These are phyloP conservation scores for honey bee (Apis mellifera) DNA, from an alignment of 1,140 invertebrate genomes.

Conservation along the genomic window DNA sequence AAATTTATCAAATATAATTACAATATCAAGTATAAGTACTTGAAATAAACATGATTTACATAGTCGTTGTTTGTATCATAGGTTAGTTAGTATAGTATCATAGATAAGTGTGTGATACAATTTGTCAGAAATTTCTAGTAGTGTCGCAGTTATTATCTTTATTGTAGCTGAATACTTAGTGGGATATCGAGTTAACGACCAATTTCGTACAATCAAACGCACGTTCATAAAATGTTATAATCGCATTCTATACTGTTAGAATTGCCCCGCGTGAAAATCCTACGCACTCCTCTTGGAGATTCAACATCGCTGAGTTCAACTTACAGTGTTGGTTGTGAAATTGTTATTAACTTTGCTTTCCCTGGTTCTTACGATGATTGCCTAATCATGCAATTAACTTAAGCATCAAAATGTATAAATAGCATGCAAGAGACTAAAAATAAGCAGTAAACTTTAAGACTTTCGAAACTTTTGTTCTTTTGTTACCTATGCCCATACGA, in stretches of 20 bases:
- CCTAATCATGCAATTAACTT: no score
- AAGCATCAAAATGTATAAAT: no score
- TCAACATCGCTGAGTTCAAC: not conserved
- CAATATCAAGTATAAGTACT: no score
- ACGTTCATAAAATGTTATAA: conserved; percentile 22
- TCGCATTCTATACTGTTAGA: conserved; percentile 17
- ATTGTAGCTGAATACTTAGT: conserved; percentile 15
- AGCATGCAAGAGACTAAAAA: no score
- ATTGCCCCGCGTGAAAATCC: not conserved
- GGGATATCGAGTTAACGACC: conserved; percentile 35
- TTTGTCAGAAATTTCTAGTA: conserved; percentile 40
- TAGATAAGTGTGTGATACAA: not conserved
- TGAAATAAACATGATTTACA: not conserved
- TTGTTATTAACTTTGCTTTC: not conserved
- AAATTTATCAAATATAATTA: no score
- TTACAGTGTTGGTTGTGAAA: not conserved
- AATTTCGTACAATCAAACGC: conserved; percentile 28
- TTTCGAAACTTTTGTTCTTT: no score
- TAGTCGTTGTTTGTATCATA: conserved; percentile 22
- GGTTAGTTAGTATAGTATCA: no score
- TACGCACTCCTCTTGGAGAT: not conserved
- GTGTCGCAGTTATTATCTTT: conserved; percentile 28
- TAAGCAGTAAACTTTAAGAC: no score
- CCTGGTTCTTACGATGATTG: not conserved
- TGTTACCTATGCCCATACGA: no score